Conservation (phyloP, 35 echinoderm and acorn worm genomes). For the Heliocidaris tuberculata region DNA sequence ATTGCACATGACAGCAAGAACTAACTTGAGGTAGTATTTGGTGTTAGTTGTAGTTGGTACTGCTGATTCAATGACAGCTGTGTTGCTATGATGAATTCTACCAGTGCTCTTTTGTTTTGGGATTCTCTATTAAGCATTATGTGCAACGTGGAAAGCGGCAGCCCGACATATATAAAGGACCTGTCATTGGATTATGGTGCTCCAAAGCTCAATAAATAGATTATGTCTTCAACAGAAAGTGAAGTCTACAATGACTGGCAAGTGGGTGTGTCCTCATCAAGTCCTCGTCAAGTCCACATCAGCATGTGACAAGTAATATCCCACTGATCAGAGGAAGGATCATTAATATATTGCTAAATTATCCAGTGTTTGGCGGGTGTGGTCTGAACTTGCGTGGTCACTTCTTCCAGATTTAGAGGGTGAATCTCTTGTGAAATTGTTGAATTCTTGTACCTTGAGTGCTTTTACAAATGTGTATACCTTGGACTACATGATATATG, state of each 20-base stretch:
- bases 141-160: neutral
- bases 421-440: neutral
- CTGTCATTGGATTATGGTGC: neutral
- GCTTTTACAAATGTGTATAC: no score
- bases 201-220: neutral
- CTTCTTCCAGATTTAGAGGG: neutral
- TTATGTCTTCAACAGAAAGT: neutral
- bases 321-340: neutral
- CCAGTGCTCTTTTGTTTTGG: neutral
- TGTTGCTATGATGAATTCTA: no score
- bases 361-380: neutral
- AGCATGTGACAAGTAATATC: neutral
- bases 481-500: no score
- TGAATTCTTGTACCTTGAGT: no score
- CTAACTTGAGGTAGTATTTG: neutral
- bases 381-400: neutral
- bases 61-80: neutral
- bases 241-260: neutral
- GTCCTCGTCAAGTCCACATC: neutral
- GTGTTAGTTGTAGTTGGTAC: neutral
- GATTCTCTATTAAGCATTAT: neutral
- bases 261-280: neutral
- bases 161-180: neutral
- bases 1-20: neutral
- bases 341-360: neutral